Evolutionary conservation across 2,797 vertebrate species (phyloP), one percentile per base, ranked within the genome.

Genomic region (Clarias laeviceps): DNA sequence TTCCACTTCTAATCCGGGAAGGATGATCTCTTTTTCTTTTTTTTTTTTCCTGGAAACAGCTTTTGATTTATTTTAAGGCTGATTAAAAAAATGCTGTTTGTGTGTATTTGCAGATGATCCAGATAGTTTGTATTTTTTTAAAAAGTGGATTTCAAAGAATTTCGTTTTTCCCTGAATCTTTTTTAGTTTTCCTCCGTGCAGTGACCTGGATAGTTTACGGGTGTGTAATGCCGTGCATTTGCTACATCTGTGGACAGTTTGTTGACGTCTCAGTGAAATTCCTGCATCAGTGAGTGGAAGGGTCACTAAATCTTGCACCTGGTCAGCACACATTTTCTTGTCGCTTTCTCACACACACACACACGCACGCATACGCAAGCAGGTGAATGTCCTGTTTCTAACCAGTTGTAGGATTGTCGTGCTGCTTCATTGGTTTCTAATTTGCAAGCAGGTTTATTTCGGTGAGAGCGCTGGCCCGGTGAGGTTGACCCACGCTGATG

Each of bases 261-360:
- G 59, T 85, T 87, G 81, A 78, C 78, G 86, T 88, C 84, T 88
- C 88, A 89, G 89, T 88, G 83, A 87, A 76, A 88, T 87, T 65
- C 62, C 87, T 82, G 85, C 90, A 65, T 90, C 88, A 87, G 80
- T 70, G 57, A 80, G 82, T 80, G 78, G 87, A 84, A 87, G 68
- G 87, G 88, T 69, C 88, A 82, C 70, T 89, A 88, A 87, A 79
- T 54, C 32, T 27, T 79, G 66, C 84, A 86, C 78, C 87, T 88
- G 85, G 86, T 70, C 66, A 14, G 18, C 32, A 29, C 56, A 18
- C 50, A 2, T 56, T 34, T 61, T 56, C 32, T 45, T 29, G 15
- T n/a, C 77, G 37, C 77, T 37, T 32, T n/a, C 14, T 73, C 40
- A n/a, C 22, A 11, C 9, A 12, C 40, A 6, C 18, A 22, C 27